Percentiles rank a stretch among this genome's conserved stretches.
Evolutionary conservation across 2,797 vertebrate species (phyloP).

Genomic region (Limosa lapponica): DNA sequence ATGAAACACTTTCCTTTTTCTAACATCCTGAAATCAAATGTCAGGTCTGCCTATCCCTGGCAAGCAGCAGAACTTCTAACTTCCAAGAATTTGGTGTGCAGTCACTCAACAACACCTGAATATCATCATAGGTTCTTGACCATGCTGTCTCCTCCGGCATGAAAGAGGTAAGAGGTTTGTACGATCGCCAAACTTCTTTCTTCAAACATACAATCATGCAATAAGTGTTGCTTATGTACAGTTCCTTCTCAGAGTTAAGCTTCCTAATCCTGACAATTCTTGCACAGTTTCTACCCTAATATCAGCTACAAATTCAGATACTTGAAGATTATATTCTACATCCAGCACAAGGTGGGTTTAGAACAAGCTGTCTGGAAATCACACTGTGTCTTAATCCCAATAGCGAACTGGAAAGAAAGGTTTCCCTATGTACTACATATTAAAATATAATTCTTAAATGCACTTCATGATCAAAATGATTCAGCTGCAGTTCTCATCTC

Average conservation of each 20-base stretch:
- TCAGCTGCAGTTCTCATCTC: not conserved
- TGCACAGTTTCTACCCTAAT: not conserved
- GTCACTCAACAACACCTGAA: not conserved
- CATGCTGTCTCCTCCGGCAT: not conserved
- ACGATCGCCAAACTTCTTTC: not conserved
- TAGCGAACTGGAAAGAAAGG: not conserved
- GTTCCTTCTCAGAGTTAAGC: not conserved
- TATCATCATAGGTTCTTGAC: not conserved
- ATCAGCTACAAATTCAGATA: not conserved
- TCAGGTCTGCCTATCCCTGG: not conserved
- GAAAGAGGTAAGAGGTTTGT: not conserved
- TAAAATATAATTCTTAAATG: not conserved
- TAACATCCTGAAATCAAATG: not conserved
- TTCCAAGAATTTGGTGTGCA: not conserved
- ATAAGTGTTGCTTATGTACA: not conserved
- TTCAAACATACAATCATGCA: not conserved
- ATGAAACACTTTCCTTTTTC: not conserved
- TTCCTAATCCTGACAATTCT: not conserved
- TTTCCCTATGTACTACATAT: not conserved
- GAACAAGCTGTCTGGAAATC: not conserved
- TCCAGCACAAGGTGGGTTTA: not conserved
- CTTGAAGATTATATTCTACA: not conserved
- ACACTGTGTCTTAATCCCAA: not conserved
- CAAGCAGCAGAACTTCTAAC: not conserved
- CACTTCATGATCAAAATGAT: not conserved